Percentiles rank a stretch among this genome's conserved stretches.
phyloP scores from a whole-genome alignment of 1,140 invertebrate species.

The Pinna nobilis region DNA sequence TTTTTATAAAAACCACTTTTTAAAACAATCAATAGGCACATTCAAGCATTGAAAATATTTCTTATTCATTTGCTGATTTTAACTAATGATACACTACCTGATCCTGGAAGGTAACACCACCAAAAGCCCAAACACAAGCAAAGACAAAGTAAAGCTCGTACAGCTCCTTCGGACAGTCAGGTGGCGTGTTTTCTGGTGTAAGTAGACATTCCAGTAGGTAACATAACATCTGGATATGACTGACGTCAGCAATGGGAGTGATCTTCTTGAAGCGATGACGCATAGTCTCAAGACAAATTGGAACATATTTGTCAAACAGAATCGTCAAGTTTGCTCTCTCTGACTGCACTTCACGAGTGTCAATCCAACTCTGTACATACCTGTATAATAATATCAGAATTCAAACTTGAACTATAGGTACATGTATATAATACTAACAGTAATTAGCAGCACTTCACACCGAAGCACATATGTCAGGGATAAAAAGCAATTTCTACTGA shows the following conservation, averaged over 20 bases:
- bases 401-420: no score
- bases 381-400: no score
- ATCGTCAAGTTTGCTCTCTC: slow-evolving; percentile 90
- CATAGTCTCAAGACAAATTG: slow-evolving; percentile 90
- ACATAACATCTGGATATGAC: slow-evolving; percentile 95
- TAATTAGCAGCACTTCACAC: no score
- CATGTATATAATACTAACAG: no score
- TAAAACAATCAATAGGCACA: no score
- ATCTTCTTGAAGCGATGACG: slow-evolving; percentile 94
- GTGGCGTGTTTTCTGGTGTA: slow-evolving; percentile 87
- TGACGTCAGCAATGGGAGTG: slow-evolving; percentile 94
- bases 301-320: slow-evolving; percentile 97
- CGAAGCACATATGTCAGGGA: no score
- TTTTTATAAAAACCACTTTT: no score
- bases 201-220: slow-evolving; percentile 91
- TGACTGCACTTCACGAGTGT: slow-evolving; percentile 83
- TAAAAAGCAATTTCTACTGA: no score
- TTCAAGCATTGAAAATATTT: no score
- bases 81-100: slow-evolving; percentile 77
- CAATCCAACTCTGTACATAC: slow-evolving; percentile 95
- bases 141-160: slow-evolving; percentile 98
- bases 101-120: slow-evolving; percentile 95
- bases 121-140: slow-evolving; percentile 96
- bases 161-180: slow-evolving; percentile 94
- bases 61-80: no score